Evolutionary conservation across 2,113 vertebrate genomes (phyloP).

Genomic region (Xiphophorus maculatus): DNA sequence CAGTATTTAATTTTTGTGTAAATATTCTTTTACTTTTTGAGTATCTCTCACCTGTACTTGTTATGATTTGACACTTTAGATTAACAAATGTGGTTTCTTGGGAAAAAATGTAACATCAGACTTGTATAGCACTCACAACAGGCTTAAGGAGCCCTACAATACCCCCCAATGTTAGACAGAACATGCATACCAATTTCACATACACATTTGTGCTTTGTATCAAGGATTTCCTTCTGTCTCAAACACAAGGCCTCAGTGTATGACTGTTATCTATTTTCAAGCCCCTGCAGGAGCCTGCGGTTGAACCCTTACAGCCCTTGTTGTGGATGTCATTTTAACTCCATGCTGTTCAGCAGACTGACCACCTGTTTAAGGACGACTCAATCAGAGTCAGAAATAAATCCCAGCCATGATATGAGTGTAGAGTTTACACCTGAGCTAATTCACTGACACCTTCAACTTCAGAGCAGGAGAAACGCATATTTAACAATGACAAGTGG

Average conservation of each 20-base stretch:
- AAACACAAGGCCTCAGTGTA: conserved; percentile 54
- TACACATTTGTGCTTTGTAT: conserved; percentile 18
- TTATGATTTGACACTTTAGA: background rate
- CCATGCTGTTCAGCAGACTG: conserved; percentile 69
- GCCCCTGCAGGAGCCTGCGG: conserved; percentile 77
- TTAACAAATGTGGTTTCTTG: background rate
- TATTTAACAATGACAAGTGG: background rate
- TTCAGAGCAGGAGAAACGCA: background rate
- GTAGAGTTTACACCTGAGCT: background rate
- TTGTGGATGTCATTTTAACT: conserved; percentile 82
- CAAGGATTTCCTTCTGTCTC: conserved; percentile 56
- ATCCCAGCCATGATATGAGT: conserved; percentile 15
- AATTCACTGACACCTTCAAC: conserved; percentile 2
- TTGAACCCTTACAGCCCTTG: conserved; percentile 78
- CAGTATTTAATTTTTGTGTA: too few relatives aligned
- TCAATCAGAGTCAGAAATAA: conserved; percentile 35
- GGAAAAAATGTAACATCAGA: too few relatives aligned
- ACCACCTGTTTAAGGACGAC: conserved; percentile 80
- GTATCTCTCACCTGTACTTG: too few relatives aligned
- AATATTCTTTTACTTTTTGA: too few relatives aligned
- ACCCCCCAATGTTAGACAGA: background rate
- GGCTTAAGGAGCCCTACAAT: background rate
- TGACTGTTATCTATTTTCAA: conserved; percentile 72
- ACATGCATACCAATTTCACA: conserved; percentile 8
- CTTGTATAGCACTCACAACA: too few relatives aligned